Evolutionary conservation across 2,888 invertebrate genomes (phyloP).

Genomic region (Limnephilus auricula): DNA sequence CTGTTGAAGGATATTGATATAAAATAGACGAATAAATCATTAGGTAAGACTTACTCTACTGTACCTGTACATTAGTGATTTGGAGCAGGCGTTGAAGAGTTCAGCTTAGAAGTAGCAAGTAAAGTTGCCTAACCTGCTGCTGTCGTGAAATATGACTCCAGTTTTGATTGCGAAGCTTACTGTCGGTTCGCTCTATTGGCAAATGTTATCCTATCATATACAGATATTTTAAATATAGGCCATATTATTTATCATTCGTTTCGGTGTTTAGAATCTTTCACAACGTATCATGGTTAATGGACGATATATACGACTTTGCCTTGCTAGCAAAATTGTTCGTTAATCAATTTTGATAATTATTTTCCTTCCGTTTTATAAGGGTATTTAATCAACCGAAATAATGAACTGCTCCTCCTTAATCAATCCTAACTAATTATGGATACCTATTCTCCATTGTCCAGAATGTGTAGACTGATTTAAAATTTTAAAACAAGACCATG

Average conservation of each 20-base stretch:
- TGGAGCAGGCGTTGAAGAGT: neutral
- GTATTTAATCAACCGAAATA: no score
- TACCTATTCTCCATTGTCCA: no score
- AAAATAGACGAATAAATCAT: neutral
- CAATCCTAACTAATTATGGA: no score
- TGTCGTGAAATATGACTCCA: slow-evolving; percentile 9
- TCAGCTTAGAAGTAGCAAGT: neutral
- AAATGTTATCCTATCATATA: neutral
- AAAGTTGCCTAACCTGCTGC: slow-evolving; percentile 19
- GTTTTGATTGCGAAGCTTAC: slow-evolving; percentile 34
- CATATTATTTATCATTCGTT: slow-evolving; percentile 15
- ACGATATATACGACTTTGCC: neutral
- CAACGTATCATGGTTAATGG: slow-evolving; percentile 2
- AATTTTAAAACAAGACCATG: no score
- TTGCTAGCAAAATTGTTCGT: neutral
- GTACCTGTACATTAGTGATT: neutral
- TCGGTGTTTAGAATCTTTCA: slow-evolving; percentile 4
- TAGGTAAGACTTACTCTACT: neutral
- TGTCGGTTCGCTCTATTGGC: neutral
- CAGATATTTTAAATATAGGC: no score
- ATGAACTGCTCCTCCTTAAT: no score
- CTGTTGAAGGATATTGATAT: neutral
- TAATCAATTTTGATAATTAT: no score
- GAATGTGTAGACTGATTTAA: no score
- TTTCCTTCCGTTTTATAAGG: no score